phyloP scores from a whole-genome alignment of 2,113 vertebrate species.

The Peromyscus maniculatus region DNA sequence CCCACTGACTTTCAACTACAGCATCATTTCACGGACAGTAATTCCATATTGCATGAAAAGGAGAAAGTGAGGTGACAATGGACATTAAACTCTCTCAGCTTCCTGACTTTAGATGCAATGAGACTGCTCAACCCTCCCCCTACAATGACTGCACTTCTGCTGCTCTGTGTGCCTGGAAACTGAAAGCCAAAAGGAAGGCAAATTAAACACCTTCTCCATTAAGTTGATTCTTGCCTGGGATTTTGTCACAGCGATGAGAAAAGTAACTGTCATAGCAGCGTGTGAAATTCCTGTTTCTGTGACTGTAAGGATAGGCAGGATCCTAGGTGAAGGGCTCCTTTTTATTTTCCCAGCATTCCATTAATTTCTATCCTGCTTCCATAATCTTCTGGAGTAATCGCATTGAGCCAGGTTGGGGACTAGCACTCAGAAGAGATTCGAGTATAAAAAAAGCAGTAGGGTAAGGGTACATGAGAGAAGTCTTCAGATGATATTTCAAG shows the following conservation, averaged over 20 bases:
- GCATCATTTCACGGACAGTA: neutral
- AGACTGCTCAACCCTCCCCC: accelerated
- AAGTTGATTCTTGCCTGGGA: neutral
- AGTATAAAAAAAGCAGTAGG: accelerated
- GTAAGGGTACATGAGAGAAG: neutral
- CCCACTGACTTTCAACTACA: neutral
- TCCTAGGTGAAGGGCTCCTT: neutral
- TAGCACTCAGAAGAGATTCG: neutral
- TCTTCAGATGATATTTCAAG: neutral
- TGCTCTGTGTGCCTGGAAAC: neutral
- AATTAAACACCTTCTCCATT: neutral
- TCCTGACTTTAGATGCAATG: neutral
- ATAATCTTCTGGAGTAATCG: neutral
- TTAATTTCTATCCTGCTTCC: neutral
- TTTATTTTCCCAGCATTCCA: too few relatives aligned
- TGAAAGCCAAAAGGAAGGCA: neutral
- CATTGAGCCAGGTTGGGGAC: neutral
- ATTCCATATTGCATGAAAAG: too few relatives aligned
- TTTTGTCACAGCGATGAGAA: neutral
- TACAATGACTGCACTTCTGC: neutral
- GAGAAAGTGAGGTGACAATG: too few relatives aligned
- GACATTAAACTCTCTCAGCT: neutral
- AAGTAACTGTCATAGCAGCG: too few relatives aligned
- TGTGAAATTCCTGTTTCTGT: neutral
- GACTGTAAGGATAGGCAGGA: neutral